These are phyloP conservation scores for Candoia aspera DNA, from an alignment of 2,113 vertebrate species.

Conservation along the genomic window DNA sequence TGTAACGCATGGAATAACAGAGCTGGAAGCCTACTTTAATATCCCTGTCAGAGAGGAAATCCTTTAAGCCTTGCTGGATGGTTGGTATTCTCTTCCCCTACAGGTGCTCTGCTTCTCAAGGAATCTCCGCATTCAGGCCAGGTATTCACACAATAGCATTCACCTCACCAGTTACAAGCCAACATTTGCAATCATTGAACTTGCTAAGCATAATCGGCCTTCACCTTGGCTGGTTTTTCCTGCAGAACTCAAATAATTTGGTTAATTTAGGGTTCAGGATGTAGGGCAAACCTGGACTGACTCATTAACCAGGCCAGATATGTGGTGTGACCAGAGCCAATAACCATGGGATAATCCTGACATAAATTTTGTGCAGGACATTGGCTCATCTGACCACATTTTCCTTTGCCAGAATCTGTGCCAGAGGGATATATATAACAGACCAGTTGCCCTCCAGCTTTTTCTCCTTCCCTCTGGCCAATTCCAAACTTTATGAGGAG, in stretches of 20 bases:
- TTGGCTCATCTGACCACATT: no score
- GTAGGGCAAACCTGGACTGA: neutral
- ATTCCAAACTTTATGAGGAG: no score
- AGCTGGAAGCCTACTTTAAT: neutral
- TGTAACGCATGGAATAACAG: neutral
- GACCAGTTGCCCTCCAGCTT: no score
- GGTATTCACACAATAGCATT: neutral
- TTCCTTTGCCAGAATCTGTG: no score
- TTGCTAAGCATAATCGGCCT: neutral
- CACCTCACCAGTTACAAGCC: neutral
- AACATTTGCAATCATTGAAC: neutral
- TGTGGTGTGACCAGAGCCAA: no score
- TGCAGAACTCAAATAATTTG: neutral
- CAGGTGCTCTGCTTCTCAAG: neutral
- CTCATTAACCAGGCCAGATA: neutral
- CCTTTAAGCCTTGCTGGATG: neutral
- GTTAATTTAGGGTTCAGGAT: neutral
- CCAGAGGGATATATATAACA: no score
- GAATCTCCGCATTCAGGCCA: neutral
- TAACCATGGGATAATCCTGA: no score
- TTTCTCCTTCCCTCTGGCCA: no score
- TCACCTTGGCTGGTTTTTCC: neutral
- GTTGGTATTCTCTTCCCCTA: neutral
- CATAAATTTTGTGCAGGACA: no score
- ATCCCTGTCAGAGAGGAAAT: neutral